Evolutionary conservation across 2,113 vertebrate species (phyloP).

Genomic region (Gallinago jamesoni): DNA sequence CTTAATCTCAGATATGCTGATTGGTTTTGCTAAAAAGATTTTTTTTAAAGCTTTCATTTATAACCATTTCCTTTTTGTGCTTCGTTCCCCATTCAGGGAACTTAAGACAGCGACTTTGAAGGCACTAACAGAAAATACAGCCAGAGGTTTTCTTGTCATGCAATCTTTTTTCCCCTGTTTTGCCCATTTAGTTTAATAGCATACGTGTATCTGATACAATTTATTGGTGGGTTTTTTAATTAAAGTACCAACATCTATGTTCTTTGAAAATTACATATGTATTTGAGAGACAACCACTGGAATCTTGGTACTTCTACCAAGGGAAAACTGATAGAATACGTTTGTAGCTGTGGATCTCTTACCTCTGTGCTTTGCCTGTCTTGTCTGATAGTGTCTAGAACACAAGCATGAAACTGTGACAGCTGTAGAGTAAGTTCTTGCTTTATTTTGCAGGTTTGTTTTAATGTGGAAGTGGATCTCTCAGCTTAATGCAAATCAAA

Average conservation of each 20-base stretch:
- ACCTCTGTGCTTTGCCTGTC: background rate
- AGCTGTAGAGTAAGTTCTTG: background rate
- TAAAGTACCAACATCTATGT: background rate
- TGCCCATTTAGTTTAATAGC: background rate
- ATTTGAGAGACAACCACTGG: background rate
- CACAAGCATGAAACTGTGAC: background rate
- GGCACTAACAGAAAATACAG: background rate
- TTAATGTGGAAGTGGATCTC: constrained; percentile 71
- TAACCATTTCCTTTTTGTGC: background rate
- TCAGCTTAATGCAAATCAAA: constrained; percentile 68
- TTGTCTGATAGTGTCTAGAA: background rate
- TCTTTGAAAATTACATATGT: background rate
- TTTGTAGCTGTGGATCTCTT: background rate
- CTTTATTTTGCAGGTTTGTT: constrained; percentile 71
- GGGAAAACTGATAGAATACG: background rate
- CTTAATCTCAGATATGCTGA: background rate
- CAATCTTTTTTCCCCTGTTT: background rate
- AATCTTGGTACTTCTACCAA: background rate
- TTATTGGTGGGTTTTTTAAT: background rate
- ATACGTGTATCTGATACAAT: background rate
- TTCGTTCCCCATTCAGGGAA: background rate
- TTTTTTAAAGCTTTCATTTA: background rate
- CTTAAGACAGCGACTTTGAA: background rate
- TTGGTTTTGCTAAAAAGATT: background rate
- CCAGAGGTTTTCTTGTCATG: background rate